phyloP scores from a whole-genome alignment of 1,140 invertebrate species.

The Solen grandis region DNA sequence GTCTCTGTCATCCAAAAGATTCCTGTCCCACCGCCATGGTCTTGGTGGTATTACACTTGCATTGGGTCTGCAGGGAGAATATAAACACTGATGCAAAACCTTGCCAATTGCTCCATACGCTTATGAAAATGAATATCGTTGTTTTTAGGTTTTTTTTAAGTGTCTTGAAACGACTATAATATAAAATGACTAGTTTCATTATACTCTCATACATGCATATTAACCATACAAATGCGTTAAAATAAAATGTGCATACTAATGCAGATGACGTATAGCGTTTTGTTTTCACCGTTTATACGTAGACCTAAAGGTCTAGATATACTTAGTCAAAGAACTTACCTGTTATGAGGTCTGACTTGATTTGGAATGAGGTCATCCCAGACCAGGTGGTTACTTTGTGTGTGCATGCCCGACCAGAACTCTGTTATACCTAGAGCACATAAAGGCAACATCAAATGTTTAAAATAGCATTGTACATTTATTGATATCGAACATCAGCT shows the following conservation, averaged over 20 bases:
- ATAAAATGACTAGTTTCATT: no score
- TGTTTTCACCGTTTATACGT: no score
- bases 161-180: neutral
- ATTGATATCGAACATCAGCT: neutral
- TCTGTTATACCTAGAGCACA: conserved; percentile 14
- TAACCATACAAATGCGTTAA: no score
- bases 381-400: conserved; percentile 24
- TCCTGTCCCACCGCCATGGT: conserved; percentile 36
- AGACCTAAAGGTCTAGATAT: no score
- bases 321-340: no score
- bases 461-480: neutral
- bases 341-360: conserved; percentile 17
- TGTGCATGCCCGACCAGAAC: conserved; percentile 49
- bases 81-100: neutral
- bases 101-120: neutral
- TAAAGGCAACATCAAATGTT: neutral
- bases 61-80: conserved; percentile 4
- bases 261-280: no score
- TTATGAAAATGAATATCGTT: neutral
- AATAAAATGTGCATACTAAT: no score
- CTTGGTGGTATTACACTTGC: neutral
- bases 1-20: neutral
- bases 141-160: neutral
- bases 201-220: no score
- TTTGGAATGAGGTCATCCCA: conserved; percentile 47